Evolutionary conservation across 2,797 vertebrate genomes (phyloP), one percentile per base, ranked within the genome.

Genomic region (Lithobates sylvaticus): DNA sequence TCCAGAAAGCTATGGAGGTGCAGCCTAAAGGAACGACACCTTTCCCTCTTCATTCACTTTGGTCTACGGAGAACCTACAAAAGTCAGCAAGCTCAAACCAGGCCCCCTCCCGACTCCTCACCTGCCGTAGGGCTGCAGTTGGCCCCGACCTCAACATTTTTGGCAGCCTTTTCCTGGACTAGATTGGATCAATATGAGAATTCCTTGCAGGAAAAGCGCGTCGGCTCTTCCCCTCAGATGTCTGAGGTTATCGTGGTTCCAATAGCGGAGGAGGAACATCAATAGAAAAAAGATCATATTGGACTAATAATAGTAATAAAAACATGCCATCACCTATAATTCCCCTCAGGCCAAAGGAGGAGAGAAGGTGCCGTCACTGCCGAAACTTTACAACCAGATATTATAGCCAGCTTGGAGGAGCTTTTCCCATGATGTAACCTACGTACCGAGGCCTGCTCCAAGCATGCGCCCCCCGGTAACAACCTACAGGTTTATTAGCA

Each of bases 151-250:
- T 54, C 1, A 6, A 39, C 8, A 16, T 68, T 67, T 79, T 47
- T 79, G 61, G 77, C 77, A 65, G 10, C 34, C 8, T 27, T 47
- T 78, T 23, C 9, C 10, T 65, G 21, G 61, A 21, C 61, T 21
- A 26, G 65, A 79, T 79, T 79, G 64, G 77, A 79, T 67, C 77
- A 79, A 79, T 68, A 79, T 79, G 77, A 79, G 76, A 78, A 78
- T 78, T 78, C 64, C 54, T 29, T 78, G 23, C 16, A n/a, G 7
- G 18, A 42, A 78, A 61, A 42, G 54, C 61, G 26, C 23, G 26
- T 34, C n/a, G 77, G 34, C 27, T 39, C 54, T 47, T 69, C 26
- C 39, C 10, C 67, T 69, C 61, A 44, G 77, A 79, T 67, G 77
- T 79, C 67, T 79, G 77, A 64, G 36, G 65, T 65, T 79, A 67